Evolutionary conservation across 2,888 invertebrate genomes (phyloP), one percentile per base, ranked within the genome.

Genomic region (Xanthorhoe spadicearia): DNA sequence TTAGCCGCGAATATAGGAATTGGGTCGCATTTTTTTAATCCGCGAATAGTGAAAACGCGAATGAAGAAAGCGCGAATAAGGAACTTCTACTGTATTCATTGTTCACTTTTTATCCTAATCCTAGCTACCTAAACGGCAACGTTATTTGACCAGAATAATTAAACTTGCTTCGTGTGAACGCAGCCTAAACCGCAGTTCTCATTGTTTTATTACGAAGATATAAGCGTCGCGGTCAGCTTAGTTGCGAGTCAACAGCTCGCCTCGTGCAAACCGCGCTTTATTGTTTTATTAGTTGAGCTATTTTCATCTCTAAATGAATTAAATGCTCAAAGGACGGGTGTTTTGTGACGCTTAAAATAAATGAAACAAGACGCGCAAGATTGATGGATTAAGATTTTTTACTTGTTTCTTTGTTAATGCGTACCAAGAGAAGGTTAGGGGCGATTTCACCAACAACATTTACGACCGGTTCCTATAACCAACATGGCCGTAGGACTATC

Each of bases 201-300:
- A 61, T 66, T 55, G 66, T 62, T 66, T 59, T 59, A 66, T 62
- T 59, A 50, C 55, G 46, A 59, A 57, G 61, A 43, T 62, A 53
- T 53, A 57, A 54, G 58, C 51, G 58, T 58, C 35, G 54, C 50
- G 61, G 66, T 58, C 18, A 38, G 62, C 18, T 66, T 62, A 66
- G 62, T 62, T 59, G 52, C 46, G 38, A 18, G 54, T 56, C 53
- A 49, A 50, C 35, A 13, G 61, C 66, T 62, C 18, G 58, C 59
- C 32, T 35, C 32, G 58, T 55, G 62, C 62, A 62, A 51, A 43
- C 38, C 18, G 50, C 17, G 23, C 50, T n/a, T 57, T 63, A 63
- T 57, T 57, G 56, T 52, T 51, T 62, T 62, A 52, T 63, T 62
- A 15, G 56, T 50, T 23, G 18, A 7, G 18, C 56, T 61, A 55